phyloP scores from a whole-genome alignment of 30 jellyfish, hydroid and myxozoan species.

The Chironex yamaguchii region DNA sequence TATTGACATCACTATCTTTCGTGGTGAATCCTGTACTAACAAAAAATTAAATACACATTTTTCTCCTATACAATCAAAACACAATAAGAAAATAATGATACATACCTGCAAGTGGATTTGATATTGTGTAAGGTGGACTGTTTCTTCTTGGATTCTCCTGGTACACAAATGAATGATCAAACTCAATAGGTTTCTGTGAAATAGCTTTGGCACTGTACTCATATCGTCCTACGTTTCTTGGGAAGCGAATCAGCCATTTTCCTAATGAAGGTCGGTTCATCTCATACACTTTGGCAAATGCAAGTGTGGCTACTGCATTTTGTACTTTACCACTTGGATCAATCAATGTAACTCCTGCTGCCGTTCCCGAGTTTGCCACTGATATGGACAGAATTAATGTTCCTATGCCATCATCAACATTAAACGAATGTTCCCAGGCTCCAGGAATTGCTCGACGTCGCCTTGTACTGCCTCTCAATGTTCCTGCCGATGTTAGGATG shows the following conservation, averaged over 20 bases:
- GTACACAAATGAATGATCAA: constrained; percentile 24
- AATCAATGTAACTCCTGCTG: not conserved
- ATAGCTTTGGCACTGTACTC: constrained; percentile 38
- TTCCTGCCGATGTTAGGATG: not conserved
- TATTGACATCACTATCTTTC: no score
- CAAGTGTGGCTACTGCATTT: constrained; percentile 35
- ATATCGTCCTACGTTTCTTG: constrained; percentile 6
- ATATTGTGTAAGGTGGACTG: not conserved
- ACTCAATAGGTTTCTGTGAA: constrained; percentile 58
- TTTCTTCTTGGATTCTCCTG: constrained; percentile 13
- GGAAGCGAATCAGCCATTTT: constrained; percentile 33
- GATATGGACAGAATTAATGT: constrained; percentile 29
- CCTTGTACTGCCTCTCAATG: not conserved
- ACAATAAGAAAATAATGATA: not conserved
- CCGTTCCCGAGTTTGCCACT: not conserved
- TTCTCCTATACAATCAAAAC: not conserved
- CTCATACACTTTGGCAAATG: constrained; percentile 21
- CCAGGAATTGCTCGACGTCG: not conserved
- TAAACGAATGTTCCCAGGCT: not conserved
- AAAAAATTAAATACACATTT: no score
- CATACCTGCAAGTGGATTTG: not conserved
- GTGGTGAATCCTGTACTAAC: no score
- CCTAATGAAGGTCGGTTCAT: constrained; percentile 49
- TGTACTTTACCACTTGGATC: constrained; percentile 31
- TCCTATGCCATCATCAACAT: constrained; percentile 54